phyloP scores from a whole-genome alignment of 2,797 vertebrate species.

The Craterocephalus amniculus region DNA sequence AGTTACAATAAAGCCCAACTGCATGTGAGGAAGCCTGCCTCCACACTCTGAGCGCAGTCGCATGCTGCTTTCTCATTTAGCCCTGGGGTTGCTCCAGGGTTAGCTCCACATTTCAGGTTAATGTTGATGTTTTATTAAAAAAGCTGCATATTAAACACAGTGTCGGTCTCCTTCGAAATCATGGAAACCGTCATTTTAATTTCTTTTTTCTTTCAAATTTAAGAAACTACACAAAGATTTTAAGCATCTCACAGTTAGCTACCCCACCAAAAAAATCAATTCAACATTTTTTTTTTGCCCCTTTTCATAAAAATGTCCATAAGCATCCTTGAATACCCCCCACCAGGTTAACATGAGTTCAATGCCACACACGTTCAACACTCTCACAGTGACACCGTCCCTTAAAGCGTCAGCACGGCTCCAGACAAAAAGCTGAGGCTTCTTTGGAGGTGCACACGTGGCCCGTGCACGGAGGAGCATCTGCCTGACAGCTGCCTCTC shows the following conservation, averaged over 20 bases:
- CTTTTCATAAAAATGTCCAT: neutral
- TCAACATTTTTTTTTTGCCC: neutral
- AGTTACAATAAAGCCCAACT: slow-evolving; percentile 40
- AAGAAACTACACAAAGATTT: neutral
- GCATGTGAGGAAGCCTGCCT: slow-evolving; percentile 16
- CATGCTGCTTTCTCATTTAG: slow-evolving; percentile 47
- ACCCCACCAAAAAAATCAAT: neutral
- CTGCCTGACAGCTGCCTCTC: slow-evolving; percentile 74
- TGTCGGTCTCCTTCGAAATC: slow-evolving; percentile 27
- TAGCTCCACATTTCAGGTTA: slow-evolving; percentile 42
- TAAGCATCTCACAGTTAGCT: neutral
- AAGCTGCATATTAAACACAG: slow-evolving; percentile 46
- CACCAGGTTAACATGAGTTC: neutral
- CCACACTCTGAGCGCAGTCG: slow-evolving; percentile 19
- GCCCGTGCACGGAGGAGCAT: slow-evolving; percentile 33
- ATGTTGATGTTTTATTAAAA: slow-evolving; percentile 64
- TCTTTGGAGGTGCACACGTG: slow-evolving; percentile 71
- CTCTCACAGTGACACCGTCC: slow-evolving; percentile 66
- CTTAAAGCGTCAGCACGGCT: slow-evolving; percentile 71
- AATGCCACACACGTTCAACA: slow-evolving; percentile 48
- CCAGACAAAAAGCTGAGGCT: slow-evolving; percentile 54
- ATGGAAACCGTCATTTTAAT: slow-evolving; percentile 5
- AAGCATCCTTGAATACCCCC: neutral
- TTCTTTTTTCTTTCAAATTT: neutral
- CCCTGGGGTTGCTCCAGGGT: slow-evolving; percentile 53